Base-by-base conservation (phyloP, 1,140 invertebrate genomes). In the Tetramorium parvispinum region DNA sequence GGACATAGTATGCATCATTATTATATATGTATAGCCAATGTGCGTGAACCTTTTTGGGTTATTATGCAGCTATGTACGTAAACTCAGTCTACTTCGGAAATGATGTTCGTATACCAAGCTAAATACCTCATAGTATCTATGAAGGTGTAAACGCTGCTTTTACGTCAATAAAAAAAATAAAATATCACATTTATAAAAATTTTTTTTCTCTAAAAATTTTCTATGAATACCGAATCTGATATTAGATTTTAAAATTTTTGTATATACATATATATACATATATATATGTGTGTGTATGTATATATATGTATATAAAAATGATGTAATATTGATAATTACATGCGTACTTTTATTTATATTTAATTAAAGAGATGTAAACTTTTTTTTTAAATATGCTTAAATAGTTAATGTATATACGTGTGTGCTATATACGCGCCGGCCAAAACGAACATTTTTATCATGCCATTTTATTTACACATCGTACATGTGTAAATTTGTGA, bases 51-150 rank as follows among this genome's bases (percentile, higher is more conserved):
- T 65, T 43, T 71, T 24, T 57, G 43, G 77, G 59, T 32, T 49
- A 46, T 55, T 85, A 57, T 83, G 53, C 51, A 86, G 40, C 78
- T 82, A 24, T 78, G 49, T 79, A 85, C 37, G 86, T 88, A 90
- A 75, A 53, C 51, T 75, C 68, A 68, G 46, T 85, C 73, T 89
- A 86, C 59, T 85, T 86, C 24, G 46, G 11, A 86, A 46, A 81
- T 79, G 46, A 83, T 88, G 76, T 89, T 85, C 65, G 71, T 87
- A 89, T 57, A 81, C 5, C 55, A 71, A 59, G 66, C 77, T 65
- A 24, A 73, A 88, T 91, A 73, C 85, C 83, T 88, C 89, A 90
- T 91, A 91, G 88, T 77, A 91, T 91, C 89, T 91, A 91, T 90
- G 90, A 90, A 88, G 79, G 51, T 91, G 89, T 89, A 91, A 90